Conservation (phyloP, 2,888 invertebrate genomes). For the Drosophila kuntzei region DNA sequence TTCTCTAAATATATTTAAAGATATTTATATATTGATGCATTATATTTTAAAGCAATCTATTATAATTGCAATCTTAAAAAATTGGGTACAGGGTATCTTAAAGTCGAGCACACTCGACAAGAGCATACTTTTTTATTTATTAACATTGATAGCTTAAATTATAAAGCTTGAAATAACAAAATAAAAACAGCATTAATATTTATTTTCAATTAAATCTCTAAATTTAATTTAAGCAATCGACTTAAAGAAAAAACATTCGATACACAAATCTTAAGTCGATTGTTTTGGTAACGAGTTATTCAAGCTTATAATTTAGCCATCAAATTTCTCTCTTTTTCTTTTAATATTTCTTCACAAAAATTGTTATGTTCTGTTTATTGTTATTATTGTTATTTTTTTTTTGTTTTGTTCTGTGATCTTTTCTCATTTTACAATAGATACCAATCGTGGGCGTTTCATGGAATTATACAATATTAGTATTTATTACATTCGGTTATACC, state of each 20-base stretch:
- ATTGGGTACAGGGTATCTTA: conserved; percentile 6
- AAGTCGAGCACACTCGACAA: conserved; percentile 6
- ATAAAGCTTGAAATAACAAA: not conserved
- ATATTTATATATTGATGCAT: too few species aligned
- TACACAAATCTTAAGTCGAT: not conserved
- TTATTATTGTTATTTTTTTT: conserved; percentile 51
- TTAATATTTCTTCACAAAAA: conserved; percentile 10
- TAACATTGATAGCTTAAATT: not conserved
- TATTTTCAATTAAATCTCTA: not conserved
- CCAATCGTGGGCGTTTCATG: conserved; percentile 83
- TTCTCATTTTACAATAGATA: conserved; percentile 82
- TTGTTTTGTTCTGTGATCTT: conserved; percentile 59
- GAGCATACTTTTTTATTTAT: not conserved
- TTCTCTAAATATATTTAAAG: too few species aligned
- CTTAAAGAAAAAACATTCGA: conserved; percentile 1
- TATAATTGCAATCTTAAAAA: not conserved
- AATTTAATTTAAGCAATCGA: not conserved
- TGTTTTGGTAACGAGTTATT: not conserved
- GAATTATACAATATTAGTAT: conserved; percentile 83
- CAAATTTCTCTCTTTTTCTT: not conserved
- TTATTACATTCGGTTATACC: conserved; percentile 84
- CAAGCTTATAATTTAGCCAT: conserved; percentile 6
- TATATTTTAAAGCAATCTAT: not conserved
- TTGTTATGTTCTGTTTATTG: conserved; percentile 33
- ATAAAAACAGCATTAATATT: not conserved